phyloP scores from a whole-genome alignment of 2,113 vertebrate genomes.

The Platycercus adscitus region DNA sequence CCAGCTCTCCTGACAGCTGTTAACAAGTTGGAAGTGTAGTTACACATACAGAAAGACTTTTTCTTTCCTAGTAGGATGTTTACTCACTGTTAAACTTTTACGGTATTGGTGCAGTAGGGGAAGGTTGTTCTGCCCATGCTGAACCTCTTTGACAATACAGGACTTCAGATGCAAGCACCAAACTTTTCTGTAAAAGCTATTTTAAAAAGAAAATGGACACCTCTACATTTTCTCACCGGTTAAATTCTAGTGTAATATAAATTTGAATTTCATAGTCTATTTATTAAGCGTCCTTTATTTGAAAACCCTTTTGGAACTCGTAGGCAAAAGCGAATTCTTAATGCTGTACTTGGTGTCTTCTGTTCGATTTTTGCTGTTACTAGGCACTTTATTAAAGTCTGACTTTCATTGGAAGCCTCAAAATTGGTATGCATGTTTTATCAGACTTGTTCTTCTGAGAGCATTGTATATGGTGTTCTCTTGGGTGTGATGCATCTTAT shows the following conservation, averaged over 20 bases:
- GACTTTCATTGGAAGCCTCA: background rate
- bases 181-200: background rate
- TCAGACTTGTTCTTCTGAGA: background rate
- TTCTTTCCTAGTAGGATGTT: background rate
- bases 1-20: background rate
- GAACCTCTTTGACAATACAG: background rate
- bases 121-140: background rate
- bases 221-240: background rate
- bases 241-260: background rate
- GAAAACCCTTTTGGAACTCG: background rate
- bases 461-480: background rate
- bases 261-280: background rate
- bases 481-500: background rate
- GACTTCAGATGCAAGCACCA: background rate
- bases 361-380: background rate
- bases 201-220: background rate
- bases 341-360: background rate
- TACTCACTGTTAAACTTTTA: background rate
- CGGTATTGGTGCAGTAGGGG: rapidly evolving
- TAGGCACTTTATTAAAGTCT: background rate
- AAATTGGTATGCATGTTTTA: background rate
- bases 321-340: background rate
- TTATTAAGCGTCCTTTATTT: background rate
- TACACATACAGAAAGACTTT: background rate
- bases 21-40: background rate